Evolutionary conservation across 2,888 invertebrate species (phyloP).

Genomic region (Electrophaes corylata): DNA sequence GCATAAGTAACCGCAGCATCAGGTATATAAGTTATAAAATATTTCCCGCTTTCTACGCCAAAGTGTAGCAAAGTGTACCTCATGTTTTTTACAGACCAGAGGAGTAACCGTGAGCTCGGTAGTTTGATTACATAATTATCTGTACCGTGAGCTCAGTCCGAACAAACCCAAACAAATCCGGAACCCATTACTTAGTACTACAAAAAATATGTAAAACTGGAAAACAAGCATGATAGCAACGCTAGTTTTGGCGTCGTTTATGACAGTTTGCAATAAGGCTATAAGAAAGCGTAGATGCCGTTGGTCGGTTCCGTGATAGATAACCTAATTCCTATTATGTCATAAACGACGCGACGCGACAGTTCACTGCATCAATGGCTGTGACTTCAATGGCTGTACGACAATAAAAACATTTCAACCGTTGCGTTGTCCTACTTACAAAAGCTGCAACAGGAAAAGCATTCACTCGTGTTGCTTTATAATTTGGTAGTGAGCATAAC

Average conservation of each 20-base stretch:
- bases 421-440: conserved; percentile 15
- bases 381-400: not conserved
- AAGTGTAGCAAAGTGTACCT: not conserved
- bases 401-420: conserved; percentile 13
- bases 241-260: no score
- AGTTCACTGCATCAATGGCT: conserved; percentile 11
- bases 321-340: conserved; percentile 20
- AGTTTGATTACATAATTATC: no score
- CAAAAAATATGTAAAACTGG: no score
- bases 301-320: conserved; percentile 2
- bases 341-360: conserved; percentile 23
- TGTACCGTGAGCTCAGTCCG: no score
- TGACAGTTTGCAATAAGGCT: no score
- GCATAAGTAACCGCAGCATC: no score
- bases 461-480: not conserved
- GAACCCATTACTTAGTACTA: no score
- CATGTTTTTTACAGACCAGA: not conserved
- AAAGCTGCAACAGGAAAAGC: not conserved
- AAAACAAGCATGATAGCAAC: no score
- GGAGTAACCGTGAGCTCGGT: no score
- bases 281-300: not conserved
- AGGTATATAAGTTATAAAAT: no score
- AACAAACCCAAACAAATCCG: no score
- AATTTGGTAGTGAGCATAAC: not conserved
- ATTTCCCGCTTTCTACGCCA: not conserved